phyloP scores from a whole-genome alignment of 2,113 vertebrate genomes.

The Petrocephalus zakoni region DNA sequence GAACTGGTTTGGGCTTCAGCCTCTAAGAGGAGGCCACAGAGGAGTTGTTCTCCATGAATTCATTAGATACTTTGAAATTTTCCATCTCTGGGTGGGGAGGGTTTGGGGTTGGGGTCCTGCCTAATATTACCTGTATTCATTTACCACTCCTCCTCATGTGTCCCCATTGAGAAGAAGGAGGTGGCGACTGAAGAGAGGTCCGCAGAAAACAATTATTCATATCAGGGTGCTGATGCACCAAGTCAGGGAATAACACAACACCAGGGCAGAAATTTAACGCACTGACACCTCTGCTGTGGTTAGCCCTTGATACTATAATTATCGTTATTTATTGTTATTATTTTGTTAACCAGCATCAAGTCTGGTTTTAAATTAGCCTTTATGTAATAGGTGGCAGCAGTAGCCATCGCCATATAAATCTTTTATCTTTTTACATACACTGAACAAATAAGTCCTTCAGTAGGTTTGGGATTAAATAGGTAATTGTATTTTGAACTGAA shows the following conservation, averaged over 20 bases:
- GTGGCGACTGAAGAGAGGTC: not conserved
- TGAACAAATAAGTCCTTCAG: not conserved
- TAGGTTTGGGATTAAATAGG: not conserved
- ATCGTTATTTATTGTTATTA: not conserved
- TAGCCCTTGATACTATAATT: not conserved
- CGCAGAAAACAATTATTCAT: not conserved
- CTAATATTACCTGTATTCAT: not conserved
- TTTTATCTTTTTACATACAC: not conserved
- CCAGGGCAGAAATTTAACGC: not conserved
- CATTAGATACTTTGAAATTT: not conserved
- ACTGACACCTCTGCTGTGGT: not conserved
- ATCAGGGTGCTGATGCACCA: not conserved
- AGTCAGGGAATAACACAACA: not conserved
- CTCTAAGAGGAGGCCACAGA: not conserved
- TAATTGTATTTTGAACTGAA: not conserved
- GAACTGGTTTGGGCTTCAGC: not conserved
- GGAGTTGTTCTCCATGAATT: not conserved
- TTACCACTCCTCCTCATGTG: not conserved
- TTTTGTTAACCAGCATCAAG: slow-evolving; percentile 11
- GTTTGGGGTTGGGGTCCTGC: not conserved
- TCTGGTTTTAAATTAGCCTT: slow-evolving; percentile 12
- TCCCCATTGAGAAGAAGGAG: not conserved
- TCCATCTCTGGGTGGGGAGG: not conserved
- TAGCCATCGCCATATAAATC: not conserved
- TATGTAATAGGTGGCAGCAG: not conserved